Percentiles rank a stretch among this genome's conserved stretches.
phyloP scores from a whole-genome alignment of 2,797 vertebrate species.

The Naso thynnoides region DNA sequence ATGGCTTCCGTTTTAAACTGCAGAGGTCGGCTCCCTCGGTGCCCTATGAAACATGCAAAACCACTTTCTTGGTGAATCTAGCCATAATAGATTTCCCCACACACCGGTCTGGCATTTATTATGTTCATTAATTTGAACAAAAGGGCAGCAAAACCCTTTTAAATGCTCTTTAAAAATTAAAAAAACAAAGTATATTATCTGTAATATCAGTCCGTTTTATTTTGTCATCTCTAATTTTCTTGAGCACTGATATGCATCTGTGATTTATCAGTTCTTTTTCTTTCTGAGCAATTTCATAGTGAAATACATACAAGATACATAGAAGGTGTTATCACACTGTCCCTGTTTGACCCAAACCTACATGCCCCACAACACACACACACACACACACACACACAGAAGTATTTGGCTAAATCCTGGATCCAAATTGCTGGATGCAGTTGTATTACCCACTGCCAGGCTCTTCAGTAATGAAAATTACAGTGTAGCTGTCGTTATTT shows the following conservation, averaged over 20 bases:
- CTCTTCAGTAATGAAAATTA: conserved; percentile 85
- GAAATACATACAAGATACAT: conserved; percentile 3
- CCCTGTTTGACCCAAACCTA: conserved; percentile 16
- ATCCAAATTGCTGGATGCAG: conserved; percentile 64
- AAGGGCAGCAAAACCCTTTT: too few relatives aligned
- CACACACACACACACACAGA: conserved; percentile 5
- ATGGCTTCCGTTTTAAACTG: too few relatives aligned
- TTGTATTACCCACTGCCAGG: conserved; percentile 55
- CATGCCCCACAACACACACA: conserved; percentile 2
- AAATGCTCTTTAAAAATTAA: too few relatives aligned
- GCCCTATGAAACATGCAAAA: too few relatives aligned
- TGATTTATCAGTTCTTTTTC: not conserved
- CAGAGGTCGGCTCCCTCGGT: too few relatives aligned
- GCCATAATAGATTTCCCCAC: too few relatives aligned
- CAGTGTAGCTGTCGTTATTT: conserved; percentile 76
- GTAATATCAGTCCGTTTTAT: too few relatives aligned
- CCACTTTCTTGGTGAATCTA: too few relatives aligned
- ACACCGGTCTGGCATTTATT: too few relatives aligned
- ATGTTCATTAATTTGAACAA: too few relatives aligned
- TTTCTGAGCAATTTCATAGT: not conserved
- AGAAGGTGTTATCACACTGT: not conserved
- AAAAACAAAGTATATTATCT: too few relatives aligned
- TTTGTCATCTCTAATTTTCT: too few relatives aligned
- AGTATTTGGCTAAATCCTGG: conserved; percentile 54
- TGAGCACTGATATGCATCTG: not conserved